These are phyloP conservation scores for Argyrosomus regius DNA, from an alignment of 2,797 vertebrate species.

Conservation along the genomic window DNA sequence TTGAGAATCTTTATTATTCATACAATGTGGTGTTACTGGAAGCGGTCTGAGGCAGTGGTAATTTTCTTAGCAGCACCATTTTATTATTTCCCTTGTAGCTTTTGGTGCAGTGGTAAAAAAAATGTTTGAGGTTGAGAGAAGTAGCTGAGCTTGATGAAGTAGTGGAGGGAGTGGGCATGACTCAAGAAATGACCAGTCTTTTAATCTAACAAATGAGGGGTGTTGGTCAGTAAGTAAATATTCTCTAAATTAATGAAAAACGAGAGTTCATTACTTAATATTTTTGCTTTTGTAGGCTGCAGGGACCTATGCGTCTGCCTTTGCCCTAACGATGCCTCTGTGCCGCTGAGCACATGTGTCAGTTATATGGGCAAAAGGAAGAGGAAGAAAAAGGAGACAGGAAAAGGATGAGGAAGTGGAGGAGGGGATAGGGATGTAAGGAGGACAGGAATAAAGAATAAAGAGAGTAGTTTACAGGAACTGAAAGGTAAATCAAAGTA, in stretches of 20 bases:
- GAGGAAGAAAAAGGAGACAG: conserved; percentile 59
- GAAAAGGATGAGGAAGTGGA: conserved; percentile 72
- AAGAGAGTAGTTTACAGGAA: conserved; percentile 48
- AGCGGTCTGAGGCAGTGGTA: neutral
- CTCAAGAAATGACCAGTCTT: conserved; percentile 52
- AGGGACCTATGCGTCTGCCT: neutral
- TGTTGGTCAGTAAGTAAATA: conserved; percentile 55
- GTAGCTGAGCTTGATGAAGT: conserved; percentile 46
- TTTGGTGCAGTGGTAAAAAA: conserved; percentile 25
- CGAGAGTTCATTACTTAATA: conserved; percentile 30
- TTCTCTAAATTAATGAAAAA: conserved; percentile 35
- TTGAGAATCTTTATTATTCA: neutral
- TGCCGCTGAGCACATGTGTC: conserved; percentile 14
- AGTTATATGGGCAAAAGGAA: conserved; percentile 36
- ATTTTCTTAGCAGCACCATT: neutral
- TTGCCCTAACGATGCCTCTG: neutral
- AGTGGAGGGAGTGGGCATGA: conserved; percentile 49
- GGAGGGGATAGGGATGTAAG: conserved; percentile 53
- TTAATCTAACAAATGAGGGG: conserved; percentile 49
- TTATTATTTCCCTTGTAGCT: conserved; percentile 19
- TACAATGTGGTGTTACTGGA: neutral
- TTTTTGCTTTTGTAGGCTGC: conserved; percentile 25
- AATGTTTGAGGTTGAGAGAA: conserved; percentile 38
- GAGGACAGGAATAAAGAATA: conserved; percentile 57
- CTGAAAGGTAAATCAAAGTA: conserved; percentile 44